Evolutionary conservation across 2,113 vertebrate species (phyloP).

Genomic region (Scomber colias): DNA sequence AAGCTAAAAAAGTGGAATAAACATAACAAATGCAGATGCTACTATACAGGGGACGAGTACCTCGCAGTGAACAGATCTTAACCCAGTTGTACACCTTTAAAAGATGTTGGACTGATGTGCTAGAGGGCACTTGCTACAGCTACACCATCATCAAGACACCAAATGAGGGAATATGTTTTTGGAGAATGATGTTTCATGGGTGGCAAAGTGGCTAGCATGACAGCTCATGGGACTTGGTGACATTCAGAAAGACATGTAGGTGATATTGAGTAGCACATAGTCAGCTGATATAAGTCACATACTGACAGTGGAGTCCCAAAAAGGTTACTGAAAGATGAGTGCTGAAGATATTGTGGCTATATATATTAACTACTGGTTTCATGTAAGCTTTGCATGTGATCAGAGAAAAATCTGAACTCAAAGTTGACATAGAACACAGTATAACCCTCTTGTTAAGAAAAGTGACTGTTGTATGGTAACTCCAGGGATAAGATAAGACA

Average conservation of each 20-base stretch:
- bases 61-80: neutral
- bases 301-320: neutral
- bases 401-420: conserved; percentile 19
- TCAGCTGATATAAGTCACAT: neutral
- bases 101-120: neutral
- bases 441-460: conserved; percentile 29
- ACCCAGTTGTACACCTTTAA: neutral
- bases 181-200: neutral
- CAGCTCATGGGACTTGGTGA: too few species aligned
- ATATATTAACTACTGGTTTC: neutral
- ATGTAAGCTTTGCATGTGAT: neutral
- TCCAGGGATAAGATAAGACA: neutral
- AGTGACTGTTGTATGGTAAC: conserved; percentile 1
- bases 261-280: neutral
- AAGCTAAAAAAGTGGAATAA: too few species aligned
- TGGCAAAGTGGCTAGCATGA: neutral
- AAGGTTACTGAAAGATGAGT: neutral
- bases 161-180: neutral
- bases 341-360: neutral
- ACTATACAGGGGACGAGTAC: neutral
- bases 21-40: neutral
- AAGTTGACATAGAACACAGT: neutral
- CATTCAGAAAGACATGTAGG: neutral
- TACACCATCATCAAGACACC: neutral
- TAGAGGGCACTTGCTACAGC: too few species aligned